Base-by-base conservation (phyloP, 2,797 vertebrate species). In the Onychomys torridus region DNA sequence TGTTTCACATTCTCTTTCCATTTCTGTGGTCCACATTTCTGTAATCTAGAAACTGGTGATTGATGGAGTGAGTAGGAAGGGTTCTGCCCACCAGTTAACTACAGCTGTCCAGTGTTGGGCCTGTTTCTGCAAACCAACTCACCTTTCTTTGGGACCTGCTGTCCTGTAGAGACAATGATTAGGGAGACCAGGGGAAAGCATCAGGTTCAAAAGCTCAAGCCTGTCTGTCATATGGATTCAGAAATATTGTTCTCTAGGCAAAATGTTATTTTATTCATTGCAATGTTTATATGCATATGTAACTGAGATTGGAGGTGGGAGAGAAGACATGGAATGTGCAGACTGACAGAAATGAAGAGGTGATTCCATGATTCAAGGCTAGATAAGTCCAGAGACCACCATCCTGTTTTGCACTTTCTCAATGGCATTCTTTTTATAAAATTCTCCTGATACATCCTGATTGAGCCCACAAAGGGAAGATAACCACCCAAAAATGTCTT, bases 1-100 rank as follows among this genome's bases (percentile, higher is more conserved):
- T 93, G 34, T 86, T 90, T 81, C 34, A 55, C 76, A 52, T 94
- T 89, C 25, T 61, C 2, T 95, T 92, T 91, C 21, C n/a, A 77
- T 95, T 93, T 96, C 95, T 89, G 49, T 93, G 23, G 21, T 94
- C 63, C 57, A 32, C 71, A 94, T 21, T 49, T 87, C 55, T 17
- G 7, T n/a, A 73, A 59, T 73, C 16, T 83, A 93, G 93, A 90
- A 73, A 59, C 82, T 89, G 67, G 77, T 93, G 95, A 96, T 59
- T 93, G 85, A 97, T 89, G 77, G 0, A 1, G 0, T 32, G 79
- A 83, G 78, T 40, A 91, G 89, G 10, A 46, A 0, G 0, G 55
- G 88, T 94, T 40, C 89, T 83, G 8, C 89, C 91, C 77, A 93
- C 92, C 78, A 96, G 40, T 40, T 89, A 91, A 37, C 46, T 14